Conservation (phyloP, 1,140 invertebrate species). For the Trichogramma pretiosum region DNA sequence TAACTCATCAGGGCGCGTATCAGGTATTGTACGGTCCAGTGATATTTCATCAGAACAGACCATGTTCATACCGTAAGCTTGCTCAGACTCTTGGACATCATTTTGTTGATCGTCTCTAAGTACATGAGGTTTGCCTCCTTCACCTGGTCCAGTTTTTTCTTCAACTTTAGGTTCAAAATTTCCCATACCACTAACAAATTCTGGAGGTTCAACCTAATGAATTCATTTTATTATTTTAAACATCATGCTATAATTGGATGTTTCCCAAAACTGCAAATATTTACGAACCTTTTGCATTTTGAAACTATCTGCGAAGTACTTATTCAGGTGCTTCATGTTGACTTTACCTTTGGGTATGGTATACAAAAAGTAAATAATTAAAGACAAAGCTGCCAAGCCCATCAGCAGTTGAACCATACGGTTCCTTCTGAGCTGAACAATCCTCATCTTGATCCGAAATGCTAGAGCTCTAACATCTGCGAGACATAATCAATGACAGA, state of each 20-base stretch:
- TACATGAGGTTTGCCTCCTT: conserved; percentile 69
- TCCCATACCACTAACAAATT: conserved; percentile 38
- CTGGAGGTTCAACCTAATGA: background rate
- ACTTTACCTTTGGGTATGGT: no score
- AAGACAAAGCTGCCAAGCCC: conserved; percentile 23
- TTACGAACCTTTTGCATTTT: conserved; percentile 24
- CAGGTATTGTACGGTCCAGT: conserved; percentile 67
- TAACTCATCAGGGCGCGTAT: conserved; percentile 77
- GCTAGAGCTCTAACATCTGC: no score
- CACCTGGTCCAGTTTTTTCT: conserved; percentile 68
- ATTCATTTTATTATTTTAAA: conserved; percentile 4
- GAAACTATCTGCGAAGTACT: no score
- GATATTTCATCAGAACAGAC: conserved; percentile 92
- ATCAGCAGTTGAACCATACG: conserved; percentile 33
- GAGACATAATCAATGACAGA: no score
- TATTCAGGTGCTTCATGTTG: no score
- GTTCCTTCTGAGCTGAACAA: conserved; percentile 36
- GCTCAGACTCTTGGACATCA: conserved; percentile 65
- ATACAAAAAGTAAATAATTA: conserved; percentile 25
- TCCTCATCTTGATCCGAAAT: conserved; percentile 41
- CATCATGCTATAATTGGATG: background rate
- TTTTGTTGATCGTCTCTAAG: conserved; percentile 66
- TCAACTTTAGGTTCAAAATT: conserved; percentile 62
- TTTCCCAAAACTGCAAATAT: background rate
- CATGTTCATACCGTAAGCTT: conserved; percentile 95